phyloP scores from a whole-genome alignment of 2,888 invertebrate genomes.

The Lumbricus terrestris region DNA sequence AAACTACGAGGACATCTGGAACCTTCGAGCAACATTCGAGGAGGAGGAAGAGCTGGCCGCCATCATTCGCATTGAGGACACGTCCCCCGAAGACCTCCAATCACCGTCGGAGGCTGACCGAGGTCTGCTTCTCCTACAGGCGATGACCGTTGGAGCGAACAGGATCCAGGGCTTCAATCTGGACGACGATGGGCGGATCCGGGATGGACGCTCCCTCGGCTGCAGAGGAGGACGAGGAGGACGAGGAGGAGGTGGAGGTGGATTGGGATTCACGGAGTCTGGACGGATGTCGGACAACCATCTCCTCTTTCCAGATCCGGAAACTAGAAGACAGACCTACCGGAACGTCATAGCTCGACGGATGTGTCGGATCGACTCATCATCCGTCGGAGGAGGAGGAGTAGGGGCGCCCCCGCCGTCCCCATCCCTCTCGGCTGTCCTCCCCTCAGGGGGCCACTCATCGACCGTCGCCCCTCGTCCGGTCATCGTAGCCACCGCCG shows the following conservation, averaged over 20 bases:
- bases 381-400: background rate
- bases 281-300: background rate
- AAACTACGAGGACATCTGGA: constrained; percentile 60
- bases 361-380: constrained; percentile 4
- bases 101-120: background rate
- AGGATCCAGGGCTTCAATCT: background rate
- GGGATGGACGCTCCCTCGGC: background rate
- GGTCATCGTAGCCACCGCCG: constrained; percentile 36
- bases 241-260: no score
- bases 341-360: constrained; percentile 5
- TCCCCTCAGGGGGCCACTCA: background rate
- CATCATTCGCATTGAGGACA: background rate
- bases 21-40: constrained; percentile 61
- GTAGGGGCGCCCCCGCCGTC: background rate
- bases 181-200: background rate
- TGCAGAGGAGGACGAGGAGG: no score
- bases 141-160: background rate
- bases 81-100: background rate
- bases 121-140: no score
- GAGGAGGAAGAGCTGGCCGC: constrained; percentile 52
- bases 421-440: background rate
- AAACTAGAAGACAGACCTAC: constrained; percentile 9
- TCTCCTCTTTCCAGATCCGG: background rate
- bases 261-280: background rate
- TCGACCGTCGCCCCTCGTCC: constrained; percentile 22